Percentiles rank a stretch among this genome's conserved stretches.
phyloP scores from a whole-genome alignment of 2,888 invertebrate species.

The Glaucopsyche alexis region DNA sequence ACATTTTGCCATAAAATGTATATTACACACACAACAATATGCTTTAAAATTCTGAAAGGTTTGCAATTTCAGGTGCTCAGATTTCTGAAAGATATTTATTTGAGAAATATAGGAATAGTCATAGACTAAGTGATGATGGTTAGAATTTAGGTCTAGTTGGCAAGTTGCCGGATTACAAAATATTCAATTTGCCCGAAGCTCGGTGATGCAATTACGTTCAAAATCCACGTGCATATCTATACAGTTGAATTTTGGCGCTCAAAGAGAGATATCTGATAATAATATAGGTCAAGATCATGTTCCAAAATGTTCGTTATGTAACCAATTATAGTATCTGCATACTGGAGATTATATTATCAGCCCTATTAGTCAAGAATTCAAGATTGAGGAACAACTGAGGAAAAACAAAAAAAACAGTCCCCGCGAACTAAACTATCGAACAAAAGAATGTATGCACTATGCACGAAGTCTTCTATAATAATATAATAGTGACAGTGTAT shows the following conservation, averaged over 20 bases:
- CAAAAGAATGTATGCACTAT: too few species aligned
- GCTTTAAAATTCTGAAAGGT: too few species aligned
- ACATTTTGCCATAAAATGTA: too few species aligned
- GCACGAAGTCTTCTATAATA: too few species aligned
- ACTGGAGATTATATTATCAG: not conserved
- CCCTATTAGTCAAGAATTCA: too few species aligned
- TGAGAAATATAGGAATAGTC: not conserved
- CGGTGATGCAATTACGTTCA: constrained; percentile 12
- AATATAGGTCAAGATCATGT: not conserved
- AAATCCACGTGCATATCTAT: not conserved
- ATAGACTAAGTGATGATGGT: not conserved
- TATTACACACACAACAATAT: too few species aligned
- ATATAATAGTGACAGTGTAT: too few species aligned
- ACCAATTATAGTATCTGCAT: not conserved
- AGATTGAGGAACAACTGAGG: too few species aligned
- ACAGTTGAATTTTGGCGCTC: not conserved
- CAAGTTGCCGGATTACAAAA: constrained; percentile 2
- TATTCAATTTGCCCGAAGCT: constrained; percentile 16
- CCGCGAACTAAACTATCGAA: too few species aligned
- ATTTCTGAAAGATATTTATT: not conserved
- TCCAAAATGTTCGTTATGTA: not conserved
- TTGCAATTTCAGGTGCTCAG: not conserved
- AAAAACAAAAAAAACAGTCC: too few species aligned
- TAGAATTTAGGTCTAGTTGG: constrained; percentile 14
- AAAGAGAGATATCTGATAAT: not conserved